Percentiles rank a stretch among this genome's conserved stretches.
Conservation (phyloP, 2,888 invertebrate species). For the Drosophila kuntzei region DNA sequence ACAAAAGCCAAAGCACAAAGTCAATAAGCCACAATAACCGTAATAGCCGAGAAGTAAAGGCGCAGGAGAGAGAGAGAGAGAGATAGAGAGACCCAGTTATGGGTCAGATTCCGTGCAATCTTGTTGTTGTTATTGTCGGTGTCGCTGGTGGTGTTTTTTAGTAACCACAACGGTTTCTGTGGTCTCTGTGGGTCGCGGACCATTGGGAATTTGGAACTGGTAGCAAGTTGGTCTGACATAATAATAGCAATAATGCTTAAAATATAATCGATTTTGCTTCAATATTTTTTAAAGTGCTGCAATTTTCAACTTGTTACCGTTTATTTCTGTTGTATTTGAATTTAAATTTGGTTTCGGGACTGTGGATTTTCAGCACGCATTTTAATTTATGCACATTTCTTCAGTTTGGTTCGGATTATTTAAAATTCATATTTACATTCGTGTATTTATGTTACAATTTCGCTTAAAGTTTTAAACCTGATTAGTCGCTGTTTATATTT, state of each 20-base stretch:
- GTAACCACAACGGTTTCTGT: constrained; percentile 33
- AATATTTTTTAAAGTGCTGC: constrained; percentile 51
- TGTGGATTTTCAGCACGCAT: constrained; percentile 19
- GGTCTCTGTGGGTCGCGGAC: constrained; percentile 33
- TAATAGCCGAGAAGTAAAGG: constrained; percentile 6
- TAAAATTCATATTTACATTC: constrained; percentile 57
- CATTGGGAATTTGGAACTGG: constrained; percentile 52
- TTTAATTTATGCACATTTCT: constrained; percentile 68
- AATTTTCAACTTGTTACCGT: constrained; percentile 62
- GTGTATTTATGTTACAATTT: constrained; percentile 47
- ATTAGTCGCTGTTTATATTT: constrained; percentile 57
- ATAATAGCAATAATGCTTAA: constrained; percentile 65
- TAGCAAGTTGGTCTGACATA: constrained; percentile 61
- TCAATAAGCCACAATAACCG: constrained; percentile 34
- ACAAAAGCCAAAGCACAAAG: constrained; percentile 32
- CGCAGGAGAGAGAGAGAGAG: constrained; percentile 14
- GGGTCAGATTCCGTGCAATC: constrained; percentile 41
- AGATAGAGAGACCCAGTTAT: constrained; percentile 47
- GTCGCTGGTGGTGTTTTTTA: constrained; percentile 29
- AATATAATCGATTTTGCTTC: constrained; percentile 67
- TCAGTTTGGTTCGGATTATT: constrained; percentile 43
- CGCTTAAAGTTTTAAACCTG: constrained; percentile 48
- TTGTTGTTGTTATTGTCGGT: constrained; percentile 1
- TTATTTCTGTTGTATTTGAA: constrained; percentile 17
- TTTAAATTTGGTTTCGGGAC: constrained; percentile 18